These are phyloP conservation scores for Nemurella pictetii DNA, from an alignment of 2,888 invertebrate species.

Conservation along the genomic window DNA sequence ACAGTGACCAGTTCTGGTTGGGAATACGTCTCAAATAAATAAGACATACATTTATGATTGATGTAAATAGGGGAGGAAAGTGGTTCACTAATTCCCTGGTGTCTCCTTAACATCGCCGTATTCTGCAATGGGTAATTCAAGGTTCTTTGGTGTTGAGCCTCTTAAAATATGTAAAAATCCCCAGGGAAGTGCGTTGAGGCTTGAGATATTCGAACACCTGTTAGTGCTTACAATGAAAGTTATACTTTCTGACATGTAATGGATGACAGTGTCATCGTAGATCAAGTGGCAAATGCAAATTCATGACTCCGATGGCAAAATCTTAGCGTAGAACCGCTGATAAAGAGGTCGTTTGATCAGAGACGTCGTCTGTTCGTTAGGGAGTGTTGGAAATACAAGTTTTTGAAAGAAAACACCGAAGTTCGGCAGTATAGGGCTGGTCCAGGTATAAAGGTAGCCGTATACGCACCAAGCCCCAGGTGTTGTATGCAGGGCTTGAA, in stretches of 20 bases:
- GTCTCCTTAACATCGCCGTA: background rate
- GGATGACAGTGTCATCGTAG: background rate
- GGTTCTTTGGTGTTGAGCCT: background rate
- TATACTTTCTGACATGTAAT: background rate
- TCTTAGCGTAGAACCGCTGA: no score
- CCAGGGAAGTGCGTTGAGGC: background rate
- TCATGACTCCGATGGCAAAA: no score
- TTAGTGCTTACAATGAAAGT: background rate
- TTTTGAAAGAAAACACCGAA: no score
- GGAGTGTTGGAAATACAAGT: no score
- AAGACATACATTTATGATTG: background rate
- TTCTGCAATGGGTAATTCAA: background rate
- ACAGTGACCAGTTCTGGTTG: background rate
- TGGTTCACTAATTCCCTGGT: background rate
- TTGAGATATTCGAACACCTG: background rate
- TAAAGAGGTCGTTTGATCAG: no score
- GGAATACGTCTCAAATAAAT: background rate
- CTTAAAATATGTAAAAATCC: slow-evolving; percentile 2
- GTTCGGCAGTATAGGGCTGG: no score
- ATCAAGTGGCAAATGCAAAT: no score
- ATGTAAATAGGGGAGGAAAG: slow-evolving; percentile 8
- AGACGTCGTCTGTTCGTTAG: no score
- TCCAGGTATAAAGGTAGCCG: no score
- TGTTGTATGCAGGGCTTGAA: no score
- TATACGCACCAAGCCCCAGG: no score